These are phyloP conservation scores for Upupa epops DNA, from an alignment of 2,113 vertebrate species.

Conservation along the genomic window DNA sequence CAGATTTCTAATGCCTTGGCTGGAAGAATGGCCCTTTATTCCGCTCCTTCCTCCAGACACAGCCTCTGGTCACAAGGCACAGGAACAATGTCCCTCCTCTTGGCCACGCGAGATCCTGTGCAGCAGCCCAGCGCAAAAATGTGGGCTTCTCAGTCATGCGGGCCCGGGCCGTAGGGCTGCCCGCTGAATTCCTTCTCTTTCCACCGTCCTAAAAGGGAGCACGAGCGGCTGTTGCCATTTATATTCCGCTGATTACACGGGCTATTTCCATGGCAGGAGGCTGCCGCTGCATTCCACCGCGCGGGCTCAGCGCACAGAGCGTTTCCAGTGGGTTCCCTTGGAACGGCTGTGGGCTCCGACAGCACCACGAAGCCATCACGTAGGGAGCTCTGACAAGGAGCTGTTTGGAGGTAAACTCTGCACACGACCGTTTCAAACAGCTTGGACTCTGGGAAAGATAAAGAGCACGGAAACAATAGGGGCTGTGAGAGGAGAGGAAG, in stretches of 20 bases:
- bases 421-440: slow-evolving; percentile 44
- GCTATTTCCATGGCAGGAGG: slow-evolving; percentile 75
- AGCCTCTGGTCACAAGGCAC: slow-evolving; percentile 56
- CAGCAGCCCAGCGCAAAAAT: slow-evolving; percentile 42
- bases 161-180: slow-evolving; percentile 41
- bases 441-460: slow-evolving; percentile 17
- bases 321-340: slow-evolving; percentile 45
- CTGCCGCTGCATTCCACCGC: slow-evolving; percentile 55
- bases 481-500: slow-evolving; percentile 19
- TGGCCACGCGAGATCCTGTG: not conserved
- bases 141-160: slow-evolving; percentile 66
- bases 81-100: slow-evolving; percentile 40
- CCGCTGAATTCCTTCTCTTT: slow-evolving; percentile 54
- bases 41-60: slow-evolving; percentile 42
- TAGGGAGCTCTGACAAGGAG: slow-evolving; percentile 32
- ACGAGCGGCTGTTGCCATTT: slow-evolving; percentile 63
- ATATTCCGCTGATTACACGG: slow-evolving; percentile 73
- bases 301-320: slow-evolving; percentile 29
- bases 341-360: slow-evolving; percentile 27
- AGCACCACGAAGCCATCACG: slow-evolving; percentile 44
- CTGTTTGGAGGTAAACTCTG: slow-evolving; percentile 45
- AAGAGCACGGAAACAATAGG: slow-evolving; percentile 40
- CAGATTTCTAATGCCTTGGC: slow-evolving; percentile 63
- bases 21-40: slow-evolving; percentile 67
- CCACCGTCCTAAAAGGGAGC: slow-evolving; percentile 70